phyloP scores from a whole-genome alignment of 2,888 invertebrate species.

The Lymantria dispar region DNA sequence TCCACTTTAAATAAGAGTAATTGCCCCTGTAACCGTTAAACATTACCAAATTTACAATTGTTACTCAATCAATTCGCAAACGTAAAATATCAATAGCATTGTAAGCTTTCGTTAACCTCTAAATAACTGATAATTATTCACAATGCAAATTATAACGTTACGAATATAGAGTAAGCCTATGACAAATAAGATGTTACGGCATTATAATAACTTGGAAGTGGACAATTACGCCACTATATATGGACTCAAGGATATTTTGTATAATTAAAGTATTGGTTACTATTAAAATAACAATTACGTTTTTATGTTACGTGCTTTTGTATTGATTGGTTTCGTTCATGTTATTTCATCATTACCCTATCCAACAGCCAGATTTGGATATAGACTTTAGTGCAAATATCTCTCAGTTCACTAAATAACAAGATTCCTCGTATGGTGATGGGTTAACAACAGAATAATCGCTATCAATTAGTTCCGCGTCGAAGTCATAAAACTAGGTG shows the following conservation, averaged over 20 bases:
- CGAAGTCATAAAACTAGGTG: no score
- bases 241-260: slow-evolving; percentile 23
- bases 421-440: no score
- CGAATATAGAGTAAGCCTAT: slow-evolving; percentile 20
- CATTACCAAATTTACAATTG: slow-evolving; percentile 23
- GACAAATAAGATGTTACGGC: slow-evolving; percentile 33
- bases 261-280: slow-evolving; percentile 9
- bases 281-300: slow-evolving; percentile 1
- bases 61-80: slow-evolving; percentile 31
- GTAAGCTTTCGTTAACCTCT: slow-evolving; percentile 42
- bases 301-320: slow-evolving; percentile 12
- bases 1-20: slow-evolving; percentile 4
- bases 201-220: slow-evolving; percentile 18
- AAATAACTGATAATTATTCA: slow-evolving; percentile 25
- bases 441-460: no score
- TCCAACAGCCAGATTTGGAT: no score
- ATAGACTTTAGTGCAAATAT: no score
- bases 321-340: slow-evolving; percentile 6
- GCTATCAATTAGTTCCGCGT: no score
- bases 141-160: slow-evolving; percentile 22
- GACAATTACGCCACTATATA: slow-evolving; percentile 21
- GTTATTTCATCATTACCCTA: neutral
- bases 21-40: slow-evolving; percentile 13
- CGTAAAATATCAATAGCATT: slow-evolving; percentile 20
- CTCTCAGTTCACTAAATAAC: no score